Conservation (phyloP, 2,888 invertebrate species). For the Mystacides longicornis region DNA sequence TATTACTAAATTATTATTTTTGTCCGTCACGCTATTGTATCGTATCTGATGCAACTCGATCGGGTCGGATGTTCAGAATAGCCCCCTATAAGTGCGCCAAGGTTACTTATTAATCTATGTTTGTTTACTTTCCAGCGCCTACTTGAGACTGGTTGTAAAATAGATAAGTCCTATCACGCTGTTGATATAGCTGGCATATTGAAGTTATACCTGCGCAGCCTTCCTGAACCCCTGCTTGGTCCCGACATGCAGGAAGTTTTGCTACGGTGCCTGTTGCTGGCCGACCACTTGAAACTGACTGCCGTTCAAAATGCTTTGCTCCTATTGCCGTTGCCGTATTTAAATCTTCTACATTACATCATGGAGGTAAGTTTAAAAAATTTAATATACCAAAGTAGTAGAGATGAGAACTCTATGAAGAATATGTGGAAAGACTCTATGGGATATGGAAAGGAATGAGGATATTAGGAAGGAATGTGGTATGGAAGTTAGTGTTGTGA, state of each 20-base stretch:
- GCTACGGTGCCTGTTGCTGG: conserved; percentile 56
- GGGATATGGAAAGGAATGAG: too few relatives aligned
- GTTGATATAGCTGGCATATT: conserved; percentile 81
- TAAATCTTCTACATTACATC: conserved; percentile 73
- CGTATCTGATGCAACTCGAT: too few relatives aligned
- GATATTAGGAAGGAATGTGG: too few relatives aligned
- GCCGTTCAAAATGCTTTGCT: conserved; percentile 61
- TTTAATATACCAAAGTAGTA: too few relatives aligned
- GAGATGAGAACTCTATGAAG: too few relatives aligned
- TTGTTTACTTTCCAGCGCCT: conserved; percentile 44
- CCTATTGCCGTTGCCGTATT: conserved; percentile 66
- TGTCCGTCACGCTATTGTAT: too few relatives aligned
- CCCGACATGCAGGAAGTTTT: conserved; percentile 65
- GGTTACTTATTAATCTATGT: not conserved
- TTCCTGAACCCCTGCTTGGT: conserved; percentile 74
- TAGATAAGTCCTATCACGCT: conserved; percentile 66
- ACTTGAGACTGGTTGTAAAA: conserved; percentile 62
- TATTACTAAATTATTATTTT: too few relatives aligned
- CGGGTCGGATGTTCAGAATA: too few relatives aligned
- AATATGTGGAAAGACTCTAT: too few relatives aligned
- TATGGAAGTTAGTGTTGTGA: too few relatives aligned
- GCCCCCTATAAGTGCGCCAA: too few relatives aligned
- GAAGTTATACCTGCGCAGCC: conserved; percentile 75
- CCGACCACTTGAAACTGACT: conserved; percentile 52
- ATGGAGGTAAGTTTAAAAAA: conserved; percentile 57